A percentile compares a stretch with the other conserved stretches of the same genome.
Conservation (phyloP, 92 coral and sea anemone genomes). For the Micromussa lordhowensis region DNA sequence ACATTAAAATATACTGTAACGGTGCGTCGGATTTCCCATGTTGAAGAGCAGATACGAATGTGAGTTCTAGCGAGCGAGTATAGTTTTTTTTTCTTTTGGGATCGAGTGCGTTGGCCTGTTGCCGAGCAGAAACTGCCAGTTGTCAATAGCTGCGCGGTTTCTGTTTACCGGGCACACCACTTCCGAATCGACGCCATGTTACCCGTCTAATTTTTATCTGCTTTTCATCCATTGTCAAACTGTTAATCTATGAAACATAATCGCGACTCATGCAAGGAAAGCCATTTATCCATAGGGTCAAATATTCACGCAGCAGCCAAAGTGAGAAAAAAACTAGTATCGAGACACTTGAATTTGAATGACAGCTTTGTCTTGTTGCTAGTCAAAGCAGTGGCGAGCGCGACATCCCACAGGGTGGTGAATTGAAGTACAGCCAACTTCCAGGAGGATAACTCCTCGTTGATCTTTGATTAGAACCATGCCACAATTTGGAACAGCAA, state of each 20-base stretch:
- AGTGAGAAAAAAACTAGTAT: background rate
- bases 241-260: slow-evolving; percentile 17
- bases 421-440: background rate
- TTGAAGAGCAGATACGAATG: too few species aligned
- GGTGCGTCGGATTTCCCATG: too few species aligned
- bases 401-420: background rate
- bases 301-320: slow-evolving; percentile 7
- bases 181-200: background rate
- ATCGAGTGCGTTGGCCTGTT: too few species aligned
- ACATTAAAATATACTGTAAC: too few species aligned
- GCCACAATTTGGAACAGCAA: background rate
- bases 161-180: too few species aligned
- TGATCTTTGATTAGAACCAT: background rate
- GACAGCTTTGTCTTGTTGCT: slow-evolving; percentile 11
- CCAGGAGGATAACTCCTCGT: background rate
- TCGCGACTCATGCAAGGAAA: background rate
- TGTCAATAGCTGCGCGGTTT: too few species aligned
- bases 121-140: too few species aligned
- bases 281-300: slow-evolving; percentile 13
- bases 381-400: background rate
- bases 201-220: background rate
- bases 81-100: too few species aligned
- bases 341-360: slow-evolving; percentile 5
- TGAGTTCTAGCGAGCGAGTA: too few species aligned
- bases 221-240: slow-evolving; percentile 1